These are phyloP conservation scores for Acanthis flammea DNA, from an alignment of 2,797 vertebrate species.

Conservation along the genomic window DNA sequence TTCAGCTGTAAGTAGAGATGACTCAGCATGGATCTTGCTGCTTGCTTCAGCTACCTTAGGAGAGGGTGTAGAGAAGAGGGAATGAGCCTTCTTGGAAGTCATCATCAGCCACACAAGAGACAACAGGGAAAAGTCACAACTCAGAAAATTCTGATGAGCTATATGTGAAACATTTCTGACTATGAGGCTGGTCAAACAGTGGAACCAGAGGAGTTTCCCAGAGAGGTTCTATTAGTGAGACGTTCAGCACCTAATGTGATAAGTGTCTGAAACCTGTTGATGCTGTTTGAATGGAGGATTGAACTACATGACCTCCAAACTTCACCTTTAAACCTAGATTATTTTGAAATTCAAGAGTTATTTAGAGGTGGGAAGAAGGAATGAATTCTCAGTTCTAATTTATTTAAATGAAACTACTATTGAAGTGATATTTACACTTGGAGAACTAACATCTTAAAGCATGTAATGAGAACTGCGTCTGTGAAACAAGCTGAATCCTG, in stretches of 20 bases:
- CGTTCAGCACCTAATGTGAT: not conserved
- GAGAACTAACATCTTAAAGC: not conserved
- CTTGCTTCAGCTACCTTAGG: not conserved
- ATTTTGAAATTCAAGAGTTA: not conserved
- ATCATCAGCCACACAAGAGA: not conserved
- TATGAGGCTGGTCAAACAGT: not conserved
- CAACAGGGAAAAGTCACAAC: not conserved
- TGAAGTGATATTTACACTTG: not conserved
- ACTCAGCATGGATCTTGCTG: not conserved
- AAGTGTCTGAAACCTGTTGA: not conserved
- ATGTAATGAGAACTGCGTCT: not conserved
- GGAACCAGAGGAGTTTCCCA: not conserved
- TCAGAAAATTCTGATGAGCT: not conserved
- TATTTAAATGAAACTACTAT: not conserved
- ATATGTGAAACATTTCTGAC: not conserved
- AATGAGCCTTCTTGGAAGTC: not conserved
- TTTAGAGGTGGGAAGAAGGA: not conserved
- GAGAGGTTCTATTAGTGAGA: not conserved
- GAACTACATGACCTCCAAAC: not conserved
- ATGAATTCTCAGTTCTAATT: not conserved
- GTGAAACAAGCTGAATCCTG: not conserved
- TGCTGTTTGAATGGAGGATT: not conserved
- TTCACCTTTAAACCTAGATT: not conserved
- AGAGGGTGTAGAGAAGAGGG: not conserved
- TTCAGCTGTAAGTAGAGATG: not conserved